A percentile compares a stretch with the other conserved stretches of the same genome.
Evolutionary conservation across 2,113 vertebrate species (phyloP).

Genomic region (Oncorhynchus masou): DNA sequence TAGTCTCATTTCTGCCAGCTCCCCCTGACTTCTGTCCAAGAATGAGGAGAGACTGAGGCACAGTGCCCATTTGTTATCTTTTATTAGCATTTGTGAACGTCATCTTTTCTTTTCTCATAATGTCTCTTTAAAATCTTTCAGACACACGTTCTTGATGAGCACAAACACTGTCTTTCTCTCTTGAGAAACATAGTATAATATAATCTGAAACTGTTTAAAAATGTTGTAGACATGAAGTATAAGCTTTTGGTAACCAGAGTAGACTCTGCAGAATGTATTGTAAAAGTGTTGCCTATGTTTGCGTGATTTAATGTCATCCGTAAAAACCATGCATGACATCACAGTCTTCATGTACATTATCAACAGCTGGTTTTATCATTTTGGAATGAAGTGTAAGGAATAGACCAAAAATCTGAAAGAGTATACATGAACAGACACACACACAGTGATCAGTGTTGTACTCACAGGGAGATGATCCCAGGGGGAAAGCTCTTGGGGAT

Average conservation of each 20-base stretch:
- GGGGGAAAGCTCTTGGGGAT: slow-evolving; percentile 89
- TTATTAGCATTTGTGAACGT: neutral
- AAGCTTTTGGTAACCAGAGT: neutral
- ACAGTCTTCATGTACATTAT: neutral
- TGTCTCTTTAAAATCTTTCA: neutral
- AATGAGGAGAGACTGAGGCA: neutral
- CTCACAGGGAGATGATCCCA: slow-evolving; percentile 94
- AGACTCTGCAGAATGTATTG: too few relatives aligned
- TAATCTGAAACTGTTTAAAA: too few relatives aligned
- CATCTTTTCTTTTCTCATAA: neutral
- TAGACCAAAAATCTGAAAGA: neutral
- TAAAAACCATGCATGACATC: neutral
- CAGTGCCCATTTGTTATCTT: slow-evolving; percentile 17
- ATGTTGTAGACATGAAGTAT: neutral
- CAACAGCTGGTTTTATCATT: neutral
- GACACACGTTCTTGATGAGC: neutral
- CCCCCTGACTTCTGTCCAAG: slow-evolving; percentile 10
- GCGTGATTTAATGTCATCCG: neutral
- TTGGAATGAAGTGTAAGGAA: neutral
- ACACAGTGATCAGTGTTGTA: slow-evolving; percentile 33
- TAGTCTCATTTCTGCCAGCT: neutral
- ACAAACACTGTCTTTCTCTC: neutral
- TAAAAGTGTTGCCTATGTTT: neutral
- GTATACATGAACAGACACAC: neutral
- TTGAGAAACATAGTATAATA: slow-evolving; percentile 13